Percentiles rank a stretch among this genome's conserved stretches.
phyloP scores from a whole-genome alignment of 2,888 invertebrate genomes.

The Cheilosia vulpina region DNA sequence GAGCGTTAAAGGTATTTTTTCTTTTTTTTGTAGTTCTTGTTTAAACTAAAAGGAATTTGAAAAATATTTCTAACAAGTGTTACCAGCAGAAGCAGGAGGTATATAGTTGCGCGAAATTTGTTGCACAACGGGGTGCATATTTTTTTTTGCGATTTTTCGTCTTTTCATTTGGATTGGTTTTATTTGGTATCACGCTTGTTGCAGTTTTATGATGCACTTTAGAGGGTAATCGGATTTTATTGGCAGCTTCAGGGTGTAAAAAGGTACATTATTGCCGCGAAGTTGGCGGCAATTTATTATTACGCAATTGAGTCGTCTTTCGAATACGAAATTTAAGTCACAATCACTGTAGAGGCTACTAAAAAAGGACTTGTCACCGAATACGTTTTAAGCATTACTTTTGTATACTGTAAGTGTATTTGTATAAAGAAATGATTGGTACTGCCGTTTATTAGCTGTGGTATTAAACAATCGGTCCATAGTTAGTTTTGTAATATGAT shows the following conservation, averaged over 20 bases:
- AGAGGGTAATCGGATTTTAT: slow-evolving; percentile 56
- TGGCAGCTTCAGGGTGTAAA: slow-evolving; percentile 29
- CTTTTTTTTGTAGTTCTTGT: slow-evolving; percentile 7
- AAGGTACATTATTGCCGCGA: slow-evolving; percentile 38
- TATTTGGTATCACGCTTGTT: slow-evolving; percentile 34
- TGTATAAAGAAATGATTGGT: no score
- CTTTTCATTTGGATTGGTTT: slow-evolving; percentile 37
- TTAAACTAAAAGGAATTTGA: slow-evolving; percentile 6
- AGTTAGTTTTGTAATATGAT: no score
- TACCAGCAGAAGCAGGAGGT: neutral
- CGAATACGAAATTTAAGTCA: neutral
- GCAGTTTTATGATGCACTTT: slow-evolving; percentile 68
- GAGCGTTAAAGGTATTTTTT: slow-evolving; percentile 33
- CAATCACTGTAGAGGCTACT: no score
- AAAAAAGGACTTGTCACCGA: no score
- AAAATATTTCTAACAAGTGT: neutral
- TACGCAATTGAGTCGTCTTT: slow-evolving; percentile 35
- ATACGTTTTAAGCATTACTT: no score
- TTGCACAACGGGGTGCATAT: slow-evolving; percentile 46
- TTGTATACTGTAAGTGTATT: no score
- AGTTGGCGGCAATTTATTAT: slow-evolving; percentile 45
- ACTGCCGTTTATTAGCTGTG: no score
- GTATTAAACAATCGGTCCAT: no score
- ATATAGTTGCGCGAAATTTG: slow-evolving; percentile 28
- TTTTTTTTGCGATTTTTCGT: neutral